Evolutionary conservation across 30 jellyfish, hydroid and myxozoan genomes (phyloP).

Genomic region (Pseudorhiza aurosa): DNA sequence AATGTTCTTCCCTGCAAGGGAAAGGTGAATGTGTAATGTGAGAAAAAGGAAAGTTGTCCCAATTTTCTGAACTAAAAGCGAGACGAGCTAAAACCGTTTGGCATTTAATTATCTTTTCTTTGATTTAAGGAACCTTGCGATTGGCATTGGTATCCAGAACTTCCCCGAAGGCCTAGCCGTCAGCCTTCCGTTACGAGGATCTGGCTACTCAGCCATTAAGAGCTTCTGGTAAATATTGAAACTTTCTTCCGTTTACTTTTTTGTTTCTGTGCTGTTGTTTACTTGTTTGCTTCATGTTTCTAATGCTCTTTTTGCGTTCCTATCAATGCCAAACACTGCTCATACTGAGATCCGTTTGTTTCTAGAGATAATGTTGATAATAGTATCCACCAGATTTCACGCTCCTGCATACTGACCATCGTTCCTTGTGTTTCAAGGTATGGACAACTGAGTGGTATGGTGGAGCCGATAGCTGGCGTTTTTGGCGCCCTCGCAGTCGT

Average conservation of each 20-base stretch:
- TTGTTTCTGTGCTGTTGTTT: neutral
- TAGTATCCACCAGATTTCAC: too few relatives aligned
- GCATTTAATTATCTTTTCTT: neutral
- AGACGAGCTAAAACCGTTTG: too few relatives aligned
- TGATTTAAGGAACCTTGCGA: slow-evolving; percentile 74
- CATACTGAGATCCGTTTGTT: neutral
- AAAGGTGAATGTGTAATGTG: too few relatives aligned
- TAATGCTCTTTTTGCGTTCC: too few relatives aligned
- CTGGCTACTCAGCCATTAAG: slow-evolving; percentile 89
- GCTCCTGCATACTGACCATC: too few relatives aligned
- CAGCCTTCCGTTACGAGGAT: slow-evolving; percentile 93
- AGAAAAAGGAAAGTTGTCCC: too few relatives aligned
- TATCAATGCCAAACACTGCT: too few relatives aligned
- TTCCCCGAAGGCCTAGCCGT: slow-evolving; percentile 98
- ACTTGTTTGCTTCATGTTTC: neutral
- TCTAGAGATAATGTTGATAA: too few relatives aligned
- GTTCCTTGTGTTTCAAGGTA: too few relatives aligned
- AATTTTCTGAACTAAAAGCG: too few relatives aligned
- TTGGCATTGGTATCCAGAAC: slow-evolving; percentile 94
- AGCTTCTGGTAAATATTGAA: slow-evolving; percentile 75
- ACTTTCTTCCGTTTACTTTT: neutral
- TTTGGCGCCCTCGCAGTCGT: slow-evolving; percentile 89
- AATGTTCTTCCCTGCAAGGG: too few relatives aligned
- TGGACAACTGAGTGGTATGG: slow-evolving; percentile 98
- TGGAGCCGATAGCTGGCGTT: slow-evolving; percentile 91